phyloP scores from a whole-genome alignment of 2,888 invertebrate species.

The Noctua comes region DNA sequence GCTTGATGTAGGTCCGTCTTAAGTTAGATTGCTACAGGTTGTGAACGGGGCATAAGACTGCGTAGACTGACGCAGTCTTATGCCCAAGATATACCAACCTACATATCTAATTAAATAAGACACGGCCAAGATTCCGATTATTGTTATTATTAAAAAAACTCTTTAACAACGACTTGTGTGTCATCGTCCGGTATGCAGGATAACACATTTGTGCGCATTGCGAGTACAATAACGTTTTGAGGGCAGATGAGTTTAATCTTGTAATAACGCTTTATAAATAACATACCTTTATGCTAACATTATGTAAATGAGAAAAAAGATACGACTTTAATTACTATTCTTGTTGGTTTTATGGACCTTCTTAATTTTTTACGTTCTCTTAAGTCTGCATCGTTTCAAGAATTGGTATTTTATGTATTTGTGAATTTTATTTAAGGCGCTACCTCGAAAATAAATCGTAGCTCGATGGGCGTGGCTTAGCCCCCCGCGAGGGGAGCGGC shows the following conservation, averaged over 20 bases:
- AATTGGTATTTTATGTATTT: background rate
- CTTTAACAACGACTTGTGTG: conserved; percentile 9
- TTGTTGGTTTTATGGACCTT: background rate
- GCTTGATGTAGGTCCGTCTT: background rate
- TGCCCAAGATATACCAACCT: background rate
- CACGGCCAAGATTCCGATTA: conserved; percentile 11
- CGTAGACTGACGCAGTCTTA: background rate
- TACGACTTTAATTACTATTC: conserved; percentile 4
- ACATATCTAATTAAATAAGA: background rate
- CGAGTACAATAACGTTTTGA: conserved; percentile 36
- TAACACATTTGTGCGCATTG: conserved; percentile 18
- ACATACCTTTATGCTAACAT: background rate
- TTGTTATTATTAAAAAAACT: conserved; percentile 20
- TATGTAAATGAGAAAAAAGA: conserved; percentile 15
- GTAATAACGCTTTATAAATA: conserved; percentile 15
- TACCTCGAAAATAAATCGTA: no score
- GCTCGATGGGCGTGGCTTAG: no score
- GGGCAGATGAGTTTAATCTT: conserved; percentile 39
- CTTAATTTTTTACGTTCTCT: background rate
- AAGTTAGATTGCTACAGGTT: background rate
- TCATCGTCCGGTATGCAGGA: conserved; percentile 42
- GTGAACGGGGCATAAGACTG: background rate
- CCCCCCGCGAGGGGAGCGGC: no score
- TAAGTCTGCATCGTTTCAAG: background rate
- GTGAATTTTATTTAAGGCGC: background rate